Base-by-base conservation (phyloP, 2,113 vertebrate genomes). In the Indicator indicator region DNA sequence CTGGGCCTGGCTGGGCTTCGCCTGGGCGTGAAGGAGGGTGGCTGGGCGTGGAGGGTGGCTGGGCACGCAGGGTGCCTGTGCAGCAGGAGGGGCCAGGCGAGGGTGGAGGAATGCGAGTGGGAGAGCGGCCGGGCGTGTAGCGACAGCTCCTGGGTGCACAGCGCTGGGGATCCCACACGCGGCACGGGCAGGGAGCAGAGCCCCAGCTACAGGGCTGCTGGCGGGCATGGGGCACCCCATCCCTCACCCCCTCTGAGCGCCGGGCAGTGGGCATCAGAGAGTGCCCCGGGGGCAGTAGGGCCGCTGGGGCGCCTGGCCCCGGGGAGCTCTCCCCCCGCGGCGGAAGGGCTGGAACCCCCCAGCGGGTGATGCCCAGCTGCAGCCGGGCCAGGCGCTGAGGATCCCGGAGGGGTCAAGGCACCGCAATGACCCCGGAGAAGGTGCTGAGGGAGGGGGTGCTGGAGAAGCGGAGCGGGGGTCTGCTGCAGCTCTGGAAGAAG, bases 401-500 rank as follows among this genome's bases (percentile, higher is more conserved):
- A 10, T 40, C 24, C 9, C 21, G 48, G 54, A 12, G 24, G 52
- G 52, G 4, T 11, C 0, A 11, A 55, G 76, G 59, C 79, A 86
- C 85, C 7, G 79, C 81, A 76, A 99, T 99, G 99, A 94, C 97
- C 82, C 86, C 97, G 0, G 96, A 95, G 89, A 97, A 98, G 67
- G 98, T 98, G 97, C 98, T 98, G 87, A 97, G 98, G 40, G 99
- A 99, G 93, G 99, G 99, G 52, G 88, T 98, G 97, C 90, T 99
- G 98, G 99, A 99, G 98, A 99, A 99, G 97, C 98, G 99, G 93
- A 99, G 99, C 82, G 98, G 98, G 48, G 99, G 99, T 12, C 98
- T 99, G 89, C 98, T 99, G 97, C 99, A 99, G 97, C 98, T 98
- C 75, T 99, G 99, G 99, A 99, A 99, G 97, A 98, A 98, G 90